Evolutionary conservation across 2,888 invertebrate species (phyloP).

Genomic region (Acronicta aceris): DNA sequence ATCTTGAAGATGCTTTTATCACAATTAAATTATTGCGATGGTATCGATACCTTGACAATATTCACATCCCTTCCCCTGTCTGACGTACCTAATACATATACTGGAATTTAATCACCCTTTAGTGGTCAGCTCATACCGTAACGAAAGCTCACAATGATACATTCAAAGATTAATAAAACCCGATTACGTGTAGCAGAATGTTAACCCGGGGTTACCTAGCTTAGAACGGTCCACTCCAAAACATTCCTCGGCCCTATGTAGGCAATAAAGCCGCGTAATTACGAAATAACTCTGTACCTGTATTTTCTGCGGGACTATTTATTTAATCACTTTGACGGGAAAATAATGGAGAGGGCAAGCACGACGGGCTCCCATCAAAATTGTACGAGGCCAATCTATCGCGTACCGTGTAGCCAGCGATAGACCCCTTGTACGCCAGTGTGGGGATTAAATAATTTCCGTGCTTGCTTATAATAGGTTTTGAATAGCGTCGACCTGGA

Average conservation of each 20-base stretch:
- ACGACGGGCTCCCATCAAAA: conserved; percentile 75
- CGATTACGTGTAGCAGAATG: conserved; percentile 54
- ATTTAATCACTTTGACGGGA: conserved; percentile 88
- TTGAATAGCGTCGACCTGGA: conserved; percentile 30
- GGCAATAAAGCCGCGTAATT: conserved; percentile 85
- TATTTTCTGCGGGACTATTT: conserved; percentile 80
- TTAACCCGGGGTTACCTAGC: conserved; percentile 67
- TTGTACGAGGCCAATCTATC: conserved; percentile 77
- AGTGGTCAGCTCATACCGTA: neutral
- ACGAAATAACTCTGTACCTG: conserved; percentile 85
- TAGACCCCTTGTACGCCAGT: conserved; percentile 60
- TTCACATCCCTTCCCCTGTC: too few relatives aligned
- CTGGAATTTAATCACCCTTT: neutral
- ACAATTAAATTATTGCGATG: too few relatives aligned
- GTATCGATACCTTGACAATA: too few relatives aligned
- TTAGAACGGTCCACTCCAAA: conserved; percentile 67
- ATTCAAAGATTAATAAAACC: conserved; percentile 43
- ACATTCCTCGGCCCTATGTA: conserved; percentile 80
- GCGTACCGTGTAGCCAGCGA: conserved; percentile 71
- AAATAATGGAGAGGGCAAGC: conserved; percentile 80
- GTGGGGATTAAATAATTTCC: conserved; percentile 77
- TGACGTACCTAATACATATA: too few relatives aligned
- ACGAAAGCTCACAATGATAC: conserved; percentile 31
- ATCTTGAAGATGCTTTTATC: too few relatives aligned
- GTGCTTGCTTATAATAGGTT: conserved; percentile 60